Evolutionary conservation across 1,140 invertebrate genomes (phyloP), one percentile per base, ranked within the genome.

Genomic region (Rhopalosiphum padi): DNA sequence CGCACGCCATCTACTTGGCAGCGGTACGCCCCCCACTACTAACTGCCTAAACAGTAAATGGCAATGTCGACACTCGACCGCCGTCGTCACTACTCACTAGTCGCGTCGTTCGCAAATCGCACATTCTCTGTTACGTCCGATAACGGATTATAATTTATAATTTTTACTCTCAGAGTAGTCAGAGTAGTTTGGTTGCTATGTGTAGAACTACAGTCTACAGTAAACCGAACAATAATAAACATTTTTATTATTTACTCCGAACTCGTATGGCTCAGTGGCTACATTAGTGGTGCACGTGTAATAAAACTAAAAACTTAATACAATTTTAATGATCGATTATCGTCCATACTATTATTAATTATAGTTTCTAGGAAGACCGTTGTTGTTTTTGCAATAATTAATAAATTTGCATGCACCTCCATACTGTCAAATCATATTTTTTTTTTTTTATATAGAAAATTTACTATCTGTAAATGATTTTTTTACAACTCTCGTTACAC

Each of bases 1-100:
- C 68, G 68, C 68, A 48, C 90, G 90, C 90, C 68, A 92, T 92
- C 90, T 92, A 37, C 46, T 83, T 30, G 46, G 30, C n/a, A 77
- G 60, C 11, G 60, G 60, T 77, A 77, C 37, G 37, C 9, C 37
- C 7, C 21, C 86, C 48, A 11, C 46, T n/a, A 18, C 46, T n/a
- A n/a, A n/a, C n/a, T n/a, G n/a, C 22, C n/a, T 35, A 82, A 82
- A 21, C 18, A 11, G 46, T 3, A 51, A 51, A 51, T 18, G n/a
- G 35, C 21, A 37, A 37, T 37, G 77, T 41, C 41, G 41, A 41
- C 41, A 41, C 41, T 30, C 83, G 23, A 86, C 25, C 9, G 22
- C 25, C 11, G 25, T 46, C 11, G 4, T 87, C 46, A 8, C 3
- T 41, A 41, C 2, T 30, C 8, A 25, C 35, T 0, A 5, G 21